phyloP scores from a whole-genome alignment of 2,888 invertebrate genomes.

The Exephanes ischioxanthus region DNA sequence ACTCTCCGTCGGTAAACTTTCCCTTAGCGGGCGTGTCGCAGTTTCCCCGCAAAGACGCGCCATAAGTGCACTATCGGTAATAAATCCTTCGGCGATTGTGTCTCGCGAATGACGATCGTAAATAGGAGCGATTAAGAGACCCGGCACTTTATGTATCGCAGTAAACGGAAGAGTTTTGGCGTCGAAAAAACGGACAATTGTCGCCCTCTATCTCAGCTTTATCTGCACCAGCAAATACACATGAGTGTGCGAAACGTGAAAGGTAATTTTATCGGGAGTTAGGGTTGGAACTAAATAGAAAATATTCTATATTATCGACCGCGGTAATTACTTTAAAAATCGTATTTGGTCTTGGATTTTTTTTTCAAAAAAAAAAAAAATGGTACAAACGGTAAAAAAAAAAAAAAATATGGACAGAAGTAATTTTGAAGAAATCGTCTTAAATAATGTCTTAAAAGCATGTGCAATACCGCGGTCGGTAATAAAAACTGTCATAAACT shows the following conservation, averaged over 20 bases:
- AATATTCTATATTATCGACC: neutral
- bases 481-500: too few species aligned
- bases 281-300: neutral
- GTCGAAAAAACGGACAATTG: constrained; percentile 12
- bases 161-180: neutral
- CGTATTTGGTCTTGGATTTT: neutral
- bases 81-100: constrained; percentile 30
- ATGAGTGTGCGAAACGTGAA: neutral
- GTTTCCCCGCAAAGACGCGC: neutral
- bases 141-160: neutral
- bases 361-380: too few species aligned
- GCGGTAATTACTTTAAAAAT: neutral
- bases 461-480: too few species aligned
- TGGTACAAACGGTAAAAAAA: too few species aligned
- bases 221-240: neutral
- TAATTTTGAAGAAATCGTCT: too few species aligned
- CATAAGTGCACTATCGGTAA: constrained; percentile 43
- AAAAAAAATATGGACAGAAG: too few species aligned
- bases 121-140: neutral
- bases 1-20: constrained; percentile 63
- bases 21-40: constrained; percentile 1
- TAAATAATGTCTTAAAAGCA: too few species aligned
- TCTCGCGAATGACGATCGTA: constrained; percentile 26
- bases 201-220: neutral
- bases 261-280: neutral